Base-by-base conservation (phyloP, 2,113 vertebrate genomes). In the Turdus rufiventris region DNA sequence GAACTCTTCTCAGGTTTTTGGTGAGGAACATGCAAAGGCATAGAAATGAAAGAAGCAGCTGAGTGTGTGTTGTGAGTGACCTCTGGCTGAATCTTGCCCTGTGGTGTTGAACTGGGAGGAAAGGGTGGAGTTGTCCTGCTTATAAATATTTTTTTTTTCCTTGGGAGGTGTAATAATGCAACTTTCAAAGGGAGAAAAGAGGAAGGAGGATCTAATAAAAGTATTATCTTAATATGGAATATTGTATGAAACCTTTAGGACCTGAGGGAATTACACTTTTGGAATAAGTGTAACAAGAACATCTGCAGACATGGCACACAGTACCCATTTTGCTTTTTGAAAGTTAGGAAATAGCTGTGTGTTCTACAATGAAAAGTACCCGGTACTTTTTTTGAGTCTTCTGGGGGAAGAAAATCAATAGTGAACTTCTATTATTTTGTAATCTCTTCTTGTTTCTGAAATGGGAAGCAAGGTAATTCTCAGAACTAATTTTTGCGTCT, bases 91-190 rank as follows among this genome's bases (percentile, higher is more conserved):
- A 54, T 93, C 74, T 38, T 70, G 16, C 36, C 68, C 91, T 2
- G 0, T 51, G 24, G 9, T 47, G 71, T 70, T 82, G 66, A 74
- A 66, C 50, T 82, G 14, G 70, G 74, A 78, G 84, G 84, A 70
- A 91, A 88, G 91, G 96, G 89, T 89, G 91, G 89, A 89, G 66
- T 34, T 68, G 65, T 63, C 43, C 53, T 78, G 57, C 26, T 87
- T 60, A 25, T 43, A 79, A 75, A 45, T 84, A 20, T 42, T 51
- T 42, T 73, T 47, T 80, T 51, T 84, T 74, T 68, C 25, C 72
- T 50, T 70, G 47, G 29, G 67, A 73, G 58, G 34, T 96, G 60
- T 56, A 76, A 83, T 62, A 92, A 62, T 68, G 21, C 65, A 48
- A 36, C 51, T 82, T 82, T 40, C 40, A 91, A 82, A 63, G 60